Percentiles rank a stretch among this genome's conserved stretches.
Evolutionary conservation across 2,888 invertebrate species (phyloP).

Genomic region (Gari tellinella): DNA sequence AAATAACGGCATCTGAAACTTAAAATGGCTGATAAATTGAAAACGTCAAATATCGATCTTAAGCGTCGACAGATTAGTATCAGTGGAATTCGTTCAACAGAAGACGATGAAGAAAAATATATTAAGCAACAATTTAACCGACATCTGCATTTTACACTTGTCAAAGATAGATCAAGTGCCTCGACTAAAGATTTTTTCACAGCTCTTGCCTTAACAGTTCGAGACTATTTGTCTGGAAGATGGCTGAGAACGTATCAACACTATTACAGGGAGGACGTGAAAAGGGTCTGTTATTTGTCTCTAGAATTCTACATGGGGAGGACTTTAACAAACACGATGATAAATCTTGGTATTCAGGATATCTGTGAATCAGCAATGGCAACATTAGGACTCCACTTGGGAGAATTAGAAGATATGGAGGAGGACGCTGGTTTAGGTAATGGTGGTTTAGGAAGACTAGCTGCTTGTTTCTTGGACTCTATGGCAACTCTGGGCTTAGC

Average conservation of each 20-base stretch:
- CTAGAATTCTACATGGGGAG: conserved; percentile 63
- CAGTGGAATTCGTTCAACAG: conserved; percentile 45
- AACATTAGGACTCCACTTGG: conserved; percentile 96
- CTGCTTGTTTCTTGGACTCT: conserved; percentile 98
- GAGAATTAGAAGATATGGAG: conserved; percentile 97
- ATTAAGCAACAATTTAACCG: conserved; percentile 57
- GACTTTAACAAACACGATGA: conserved; percentile 94
- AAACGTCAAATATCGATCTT: conserved; percentile 26
- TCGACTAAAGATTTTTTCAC: conserved; percentile 49
- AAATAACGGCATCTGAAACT: no score
- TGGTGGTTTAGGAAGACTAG: conserved; percentile 97
- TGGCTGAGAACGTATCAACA: conserved; percentile 62
- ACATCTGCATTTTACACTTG: conserved; percentile 62
- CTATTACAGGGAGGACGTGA: conserved; percentile 53
- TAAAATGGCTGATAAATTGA: conserved; percentile 12
- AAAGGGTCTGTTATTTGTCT: conserved; percentile 54
- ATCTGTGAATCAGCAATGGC: conserved; percentile 99
- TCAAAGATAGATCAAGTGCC: conserved; percentile 55
- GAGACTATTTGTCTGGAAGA: conserved; percentile 53
- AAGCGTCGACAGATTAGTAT: conserved; percentile 56
- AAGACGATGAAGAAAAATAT: conserved; percentile 36
- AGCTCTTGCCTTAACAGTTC: conserved; percentile 55
- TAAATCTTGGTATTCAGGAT: conserved; percentile 97
- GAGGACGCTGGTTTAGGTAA: conserved; percentile 99
- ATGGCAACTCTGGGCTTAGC: conserved; percentile 99